Base-by-base conservation (phyloP, 1,140 invertebrate genomes). In the Chrysopa pallens region DNA sequence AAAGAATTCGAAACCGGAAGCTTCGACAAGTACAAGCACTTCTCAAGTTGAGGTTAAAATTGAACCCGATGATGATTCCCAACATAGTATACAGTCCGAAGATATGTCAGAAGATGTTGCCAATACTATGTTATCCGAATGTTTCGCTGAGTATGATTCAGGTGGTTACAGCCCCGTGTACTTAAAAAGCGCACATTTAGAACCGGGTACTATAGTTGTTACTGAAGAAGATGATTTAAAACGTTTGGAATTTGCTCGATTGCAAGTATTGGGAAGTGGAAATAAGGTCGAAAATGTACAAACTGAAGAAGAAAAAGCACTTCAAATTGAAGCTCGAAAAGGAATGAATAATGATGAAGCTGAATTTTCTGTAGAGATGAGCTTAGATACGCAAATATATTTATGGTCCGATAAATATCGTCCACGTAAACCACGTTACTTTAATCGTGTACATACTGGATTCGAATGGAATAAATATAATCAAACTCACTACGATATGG, bases 381-480 rank as follows among this genome's bases (percentile, higher is more conserved):
- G 76, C 4, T 55, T 94, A 23, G 84, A 89, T 50, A 78, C 80
- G 42, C 84, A 91, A 61, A 78, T 87, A 4, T 94, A 93, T 57
- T 61, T 95, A 6, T 98, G 95, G 91, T 92, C 92, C 0, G 94
- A 98, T 56, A 98, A 98, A 64, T 98, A 98, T 61, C 66, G 93
- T 8, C 95, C 95, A 0, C 64, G 94, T 14, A 99, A 99, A 62
- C 95, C 95, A 1, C 64, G 94, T 41, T 98, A 98, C 64, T 97
- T 98, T 63, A 98, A 98, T 68, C 75, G 93, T 46, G 84, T 90
- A 1, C 85, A 91, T 61, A 87, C 83, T 35, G 91, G 96, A 6
- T 99, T 98, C 65, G 95, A 98, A 58, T 99, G 96, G 96, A 99
- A 99, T 64, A 98, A 98, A 60, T 99, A 99, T 60, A 99, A 99